These are phyloP conservation scores for Portunus trituberculatus DNA, from an alignment of 1,140 invertebrate species.

Conservation along the genomic window DNA sequence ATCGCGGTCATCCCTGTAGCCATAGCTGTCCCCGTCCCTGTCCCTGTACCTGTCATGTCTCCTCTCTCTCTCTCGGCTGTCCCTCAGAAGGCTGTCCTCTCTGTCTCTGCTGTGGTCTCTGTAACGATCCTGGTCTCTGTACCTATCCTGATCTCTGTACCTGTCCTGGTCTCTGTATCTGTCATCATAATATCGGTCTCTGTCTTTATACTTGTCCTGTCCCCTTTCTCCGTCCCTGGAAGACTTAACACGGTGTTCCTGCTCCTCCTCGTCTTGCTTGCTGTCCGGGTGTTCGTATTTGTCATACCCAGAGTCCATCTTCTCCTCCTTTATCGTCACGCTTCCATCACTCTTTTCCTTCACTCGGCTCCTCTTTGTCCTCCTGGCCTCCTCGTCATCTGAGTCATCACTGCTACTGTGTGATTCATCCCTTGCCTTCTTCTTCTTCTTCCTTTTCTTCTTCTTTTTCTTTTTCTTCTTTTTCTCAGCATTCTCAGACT, in stretches of 20 bases:
- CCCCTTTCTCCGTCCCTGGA: constrained; percentile 33
- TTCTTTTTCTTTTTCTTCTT: constrained; percentile 62
- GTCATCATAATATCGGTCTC: constrained; percentile 34
- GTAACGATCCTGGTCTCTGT: constrained; percentile 39
- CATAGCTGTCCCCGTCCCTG: neutral
- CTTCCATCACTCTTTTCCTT: neutral
- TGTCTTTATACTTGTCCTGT: constrained; percentile 35
- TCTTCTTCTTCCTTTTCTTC: constrained; percentile 61
- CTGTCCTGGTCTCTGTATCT: constrained; percentile 50
- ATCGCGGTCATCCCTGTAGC: constrained; percentile 48
- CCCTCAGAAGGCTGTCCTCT: neutral
- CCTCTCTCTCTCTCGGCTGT: constrained; percentile 47
- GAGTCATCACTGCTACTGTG: constrained; percentile 27
- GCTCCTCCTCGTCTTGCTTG: neutral
- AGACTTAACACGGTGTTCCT: neutral
- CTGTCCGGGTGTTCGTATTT: constrained; percentile 55
- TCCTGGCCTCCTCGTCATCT: neutral
- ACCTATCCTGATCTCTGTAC: constrained; percentile 41
- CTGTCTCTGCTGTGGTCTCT: neutral
- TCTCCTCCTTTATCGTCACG: constrained; percentile 52
- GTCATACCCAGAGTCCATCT: constrained; percentile 55
- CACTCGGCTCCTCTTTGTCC: constrained; percentile 5
- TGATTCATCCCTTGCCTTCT: constrained; percentile 53
- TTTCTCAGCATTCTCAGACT: constrained; percentile 49
- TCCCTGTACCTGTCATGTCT: constrained; percentile 50